Base-by-base conservation (phyloP, 2,113 vertebrate genomes). In the Cacatua alba region DNA sequence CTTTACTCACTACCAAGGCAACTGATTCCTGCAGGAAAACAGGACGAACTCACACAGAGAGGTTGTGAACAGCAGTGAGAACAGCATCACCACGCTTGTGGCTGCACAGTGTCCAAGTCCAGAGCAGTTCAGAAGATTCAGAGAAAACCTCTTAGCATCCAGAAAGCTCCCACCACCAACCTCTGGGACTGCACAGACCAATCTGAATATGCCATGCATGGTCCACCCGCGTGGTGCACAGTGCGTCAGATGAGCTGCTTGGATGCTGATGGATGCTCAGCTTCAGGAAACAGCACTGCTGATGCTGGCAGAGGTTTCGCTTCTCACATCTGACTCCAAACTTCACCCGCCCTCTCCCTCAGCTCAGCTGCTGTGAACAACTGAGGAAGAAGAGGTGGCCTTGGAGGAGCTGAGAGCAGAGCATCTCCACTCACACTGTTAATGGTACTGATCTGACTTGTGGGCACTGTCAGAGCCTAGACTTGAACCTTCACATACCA, bases 1-100 rank as follows among this genome's bases (percentile, higher is more conserved):
- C 35, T 90, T 70, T 46, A 59, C 79, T 92, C 84, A 94, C 95
- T 91, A 63, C 85, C 87, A 92, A 96, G 94, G 87, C 90, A 96
- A 96, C 95, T 63, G 63, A 86, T 80, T 77, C 87, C 92, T 80
- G 44, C 67, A 59, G 85, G 78, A 90, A 85, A 77, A 83, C 44
- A 70, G 87, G 72, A 55, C 8, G 79, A 80, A 43, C 79, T 86
- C 76, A 39, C 75, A 19, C 5, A 2, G 91, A 90, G 59, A 6
- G 4, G 72, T 44, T 77, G 91, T 72, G 82, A 89, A 64, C 84
- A 80, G 81, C 74, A 33, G 11, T 0, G 39, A 92, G 78, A 21
- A 10, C 64, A 81, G 68, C 35, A 67, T 24, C 51, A 16, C 33
- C 18, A 2, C 0, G 8, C 13, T 31, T 17, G 23, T 7, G 13